A percentile compares a stretch with the other conserved stretches of the same genome.
Evolutionary conservation across 2,888 invertebrate genomes (phyloP).

Genomic region (Phyllotreta striolata): DNA sequence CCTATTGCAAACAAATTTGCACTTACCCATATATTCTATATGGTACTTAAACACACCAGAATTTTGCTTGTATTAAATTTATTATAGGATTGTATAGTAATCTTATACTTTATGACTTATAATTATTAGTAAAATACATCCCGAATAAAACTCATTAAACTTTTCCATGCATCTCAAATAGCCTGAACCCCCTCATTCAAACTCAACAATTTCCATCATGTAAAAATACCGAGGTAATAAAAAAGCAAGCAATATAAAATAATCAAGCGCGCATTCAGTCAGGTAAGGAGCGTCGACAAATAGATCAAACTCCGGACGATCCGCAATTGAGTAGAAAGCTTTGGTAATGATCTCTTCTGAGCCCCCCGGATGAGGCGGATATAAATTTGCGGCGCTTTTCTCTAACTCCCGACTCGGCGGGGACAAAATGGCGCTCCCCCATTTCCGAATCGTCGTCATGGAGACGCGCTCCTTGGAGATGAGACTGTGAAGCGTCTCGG

Average conservation of each 20-base stretch:
- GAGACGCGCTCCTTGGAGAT: slow-evolving; percentile 57
- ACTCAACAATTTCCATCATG: background rate
- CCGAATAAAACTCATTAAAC: no score
- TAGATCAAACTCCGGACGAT: slow-evolving; percentile 63
- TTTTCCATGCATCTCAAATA: no score
- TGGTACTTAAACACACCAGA: no score
- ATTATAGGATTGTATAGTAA: no score
- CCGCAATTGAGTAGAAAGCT: slow-evolving; percentile 64
- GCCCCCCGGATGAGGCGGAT: slow-evolving; percentile 65
- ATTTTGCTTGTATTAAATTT: no score
- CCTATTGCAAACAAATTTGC: no score
- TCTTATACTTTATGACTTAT: no score
- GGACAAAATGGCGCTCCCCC: slow-evolving; percentile 60
- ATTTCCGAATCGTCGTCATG: slow-evolving; percentile 58
- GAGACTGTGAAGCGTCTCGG: slow-evolving; percentile 49
- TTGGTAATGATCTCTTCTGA: slow-evolving; percentile 64
- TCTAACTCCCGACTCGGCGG: slow-evolving; percentile 56
- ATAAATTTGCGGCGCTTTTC: slow-evolving; percentile 63
- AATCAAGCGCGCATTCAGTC: slow-evolving; percentile 45
- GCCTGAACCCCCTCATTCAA: no score
- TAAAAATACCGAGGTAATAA: slow-evolving; percentile 4
- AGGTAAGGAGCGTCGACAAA: slow-evolving; percentile 60
- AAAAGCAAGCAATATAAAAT: slow-evolving; percentile 33
- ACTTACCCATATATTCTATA: no score
- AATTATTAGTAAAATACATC: no score